A percentile compares a stretch with the other conserved stretches of the same genome.
Evolutionary conservation across 2,888 invertebrate species (phyloP).

Genomic region (Atherix ibis): DNA sequence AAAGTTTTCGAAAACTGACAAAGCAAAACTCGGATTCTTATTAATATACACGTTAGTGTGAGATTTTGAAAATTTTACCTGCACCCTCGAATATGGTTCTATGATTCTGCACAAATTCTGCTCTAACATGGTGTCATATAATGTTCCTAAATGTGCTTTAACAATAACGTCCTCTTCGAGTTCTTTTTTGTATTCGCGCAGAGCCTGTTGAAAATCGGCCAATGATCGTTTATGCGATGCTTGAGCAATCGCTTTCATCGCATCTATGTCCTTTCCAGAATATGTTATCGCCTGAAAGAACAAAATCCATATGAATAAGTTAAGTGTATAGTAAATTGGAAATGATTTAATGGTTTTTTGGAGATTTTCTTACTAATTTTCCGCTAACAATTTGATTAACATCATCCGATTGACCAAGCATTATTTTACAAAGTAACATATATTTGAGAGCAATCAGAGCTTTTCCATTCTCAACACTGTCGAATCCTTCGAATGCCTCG

Average conservation of each 20-base stretch:
- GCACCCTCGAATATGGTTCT: constrained; percentile 94
- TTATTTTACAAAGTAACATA: constrained; percentile 97
- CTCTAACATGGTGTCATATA: constrained; percentile 97
- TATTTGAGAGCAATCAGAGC: constrained; percentile 95
- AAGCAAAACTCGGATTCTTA: no score
- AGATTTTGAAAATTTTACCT: constrained; percentile 43
- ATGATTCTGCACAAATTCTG: constrained; percentile 97
- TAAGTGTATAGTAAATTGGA: no score
- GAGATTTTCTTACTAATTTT: constrained; percentile 44
- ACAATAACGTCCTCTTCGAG: constrained; percentile 94
- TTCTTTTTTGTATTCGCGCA: constrained; percentile 74
- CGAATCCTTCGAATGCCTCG: constrained; percentile 98
- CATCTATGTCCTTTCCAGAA: constrained; percentile 88
- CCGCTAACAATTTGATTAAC: constrained; percentile 90
- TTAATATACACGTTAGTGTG: no score
- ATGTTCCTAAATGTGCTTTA: constrained; percentile 85
- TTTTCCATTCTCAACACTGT: constrained; percentile 81
- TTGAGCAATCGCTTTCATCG: constrained; percentile 93
- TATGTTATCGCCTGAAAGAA: constrained; percentile 69
- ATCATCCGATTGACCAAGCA: constrained; percentile 93
- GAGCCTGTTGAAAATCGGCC: constrained; percentile 86
- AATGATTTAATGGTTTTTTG: not conserved
- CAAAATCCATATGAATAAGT: no score
- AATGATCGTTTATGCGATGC: constrained; percentile 94
- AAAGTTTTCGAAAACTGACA: no score